A percentile compares a stretch with the other conserved stretches of the same genome.
Evolutionary conservation across 2,797 vertebrate species (phyloP).

Genomic region (Xiphorhynchus erythropygius): DNA sequence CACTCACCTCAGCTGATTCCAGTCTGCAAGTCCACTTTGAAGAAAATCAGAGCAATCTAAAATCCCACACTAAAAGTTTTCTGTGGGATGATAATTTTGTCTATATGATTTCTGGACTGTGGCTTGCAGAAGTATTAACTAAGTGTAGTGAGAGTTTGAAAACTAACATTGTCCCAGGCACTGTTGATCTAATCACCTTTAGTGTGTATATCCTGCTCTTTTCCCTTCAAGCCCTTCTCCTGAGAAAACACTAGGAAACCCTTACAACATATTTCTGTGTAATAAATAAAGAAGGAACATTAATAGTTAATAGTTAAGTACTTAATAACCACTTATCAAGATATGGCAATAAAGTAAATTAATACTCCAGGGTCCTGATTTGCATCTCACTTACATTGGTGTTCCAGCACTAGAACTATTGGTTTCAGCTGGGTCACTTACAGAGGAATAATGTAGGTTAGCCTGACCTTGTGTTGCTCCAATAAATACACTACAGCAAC

Average conservation of each 20-base stretch:
- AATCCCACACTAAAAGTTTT: background rate
- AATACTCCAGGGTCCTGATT: background rate
- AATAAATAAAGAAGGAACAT: constrained; percentile 39
- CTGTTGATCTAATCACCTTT: background rate
- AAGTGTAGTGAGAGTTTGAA: background rate
- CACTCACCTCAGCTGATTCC: background rate
- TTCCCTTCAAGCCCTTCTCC: constrained; percentile 11
- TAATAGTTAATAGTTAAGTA: constrained; percentile 25
- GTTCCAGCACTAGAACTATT: background rate
- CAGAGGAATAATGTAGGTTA: background rate
- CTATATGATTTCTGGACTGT: background rate
- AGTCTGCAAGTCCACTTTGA: background rate
- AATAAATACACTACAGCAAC: background rate
- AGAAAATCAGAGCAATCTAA: background rate
- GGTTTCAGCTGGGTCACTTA: constrained; percentile 12
- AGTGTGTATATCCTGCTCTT: background rate
- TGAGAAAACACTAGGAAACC: constrained; percentile 19
- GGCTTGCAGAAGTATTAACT: background rate
- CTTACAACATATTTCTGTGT: background rate
- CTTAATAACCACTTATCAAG: background rate
- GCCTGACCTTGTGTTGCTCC: background rate
- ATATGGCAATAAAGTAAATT: constrained; percentile 15
- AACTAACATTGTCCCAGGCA: background rate
- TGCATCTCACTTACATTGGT: background rate
- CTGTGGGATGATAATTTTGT: background rate